Base-by-base conservation (phyloP, 2,888 invertebrate species). In the Eledone cirrhosa region DNA sequence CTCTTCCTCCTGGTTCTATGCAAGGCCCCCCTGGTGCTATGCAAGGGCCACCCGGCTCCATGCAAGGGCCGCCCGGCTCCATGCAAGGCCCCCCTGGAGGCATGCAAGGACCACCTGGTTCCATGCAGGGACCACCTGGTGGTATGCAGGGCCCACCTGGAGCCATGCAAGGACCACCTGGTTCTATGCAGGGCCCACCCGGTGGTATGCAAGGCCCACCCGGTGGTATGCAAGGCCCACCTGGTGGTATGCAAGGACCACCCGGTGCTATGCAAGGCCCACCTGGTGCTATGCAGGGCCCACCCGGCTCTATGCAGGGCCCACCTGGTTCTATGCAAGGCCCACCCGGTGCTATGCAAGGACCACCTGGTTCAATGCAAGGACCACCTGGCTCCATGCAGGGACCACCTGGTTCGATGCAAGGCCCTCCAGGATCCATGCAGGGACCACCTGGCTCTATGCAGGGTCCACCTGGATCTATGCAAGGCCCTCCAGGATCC, bases 191-290 rank as follows among this genome's bases (percentile, higher is more conserved):
- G 1, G 63, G 63, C 22, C 63, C 72, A 7, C 72, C 72, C 7
- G 72, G 72, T 16, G 33, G 72, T 19, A 72, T 72, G 72, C 33
- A 41, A 7, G 72, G 33, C 31, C 72, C 72, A 13, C 72, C 72
- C 22, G 72, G 72, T 31, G 72, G 72, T 33, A 41, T 41, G 41
- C 72, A 72, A 24, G 41, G 31, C 22, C 31, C 31, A n/a, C 72
- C 72, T 33, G 72, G 72, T 0, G 33, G 22, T n/a, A 29, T 22
- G n/a, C 72, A 72, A 72, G 41, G 31, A 13, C 72, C 72, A n/a
- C 72, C 72, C 5, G 22, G 33, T 31, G 69, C 31, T 1, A 72
- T 72, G 33, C 69, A 33, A 72, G 33, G 41, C 13, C 69, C 69
- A 31, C 33, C 33, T 41, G 33, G 33, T 7, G 33, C 5, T 8